Percentiles rank a stretch among this genome's conserved stretches.
Conservation (phyloP, 2,888 invertebrate genomes). For the Teleiodes luculella region DNA sequence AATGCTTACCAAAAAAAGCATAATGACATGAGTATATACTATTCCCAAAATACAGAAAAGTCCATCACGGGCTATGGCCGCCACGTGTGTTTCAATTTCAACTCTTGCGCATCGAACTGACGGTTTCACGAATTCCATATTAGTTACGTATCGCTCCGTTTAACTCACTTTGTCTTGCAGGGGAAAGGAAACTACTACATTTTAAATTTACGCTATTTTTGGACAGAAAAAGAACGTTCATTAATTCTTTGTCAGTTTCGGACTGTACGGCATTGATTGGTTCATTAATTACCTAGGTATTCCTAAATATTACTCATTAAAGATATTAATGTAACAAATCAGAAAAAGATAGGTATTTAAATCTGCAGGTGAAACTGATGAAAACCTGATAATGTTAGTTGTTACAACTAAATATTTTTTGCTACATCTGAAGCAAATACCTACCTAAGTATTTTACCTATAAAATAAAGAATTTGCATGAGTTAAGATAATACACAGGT, state of each 20-base stretch:
- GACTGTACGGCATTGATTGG: background rate
- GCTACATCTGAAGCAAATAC: no score
- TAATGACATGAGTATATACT: no score
- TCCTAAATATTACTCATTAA: no score
- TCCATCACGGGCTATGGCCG: background rate
- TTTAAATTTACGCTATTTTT: background rate
- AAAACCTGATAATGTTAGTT: no score
- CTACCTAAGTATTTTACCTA: no score
- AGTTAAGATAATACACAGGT: no score
- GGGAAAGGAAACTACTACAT: background rate
- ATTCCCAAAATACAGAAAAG: background rate
- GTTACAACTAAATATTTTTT: no score
- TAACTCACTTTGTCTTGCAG: slow-evolving; percentile 23
- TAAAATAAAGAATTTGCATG: no score
- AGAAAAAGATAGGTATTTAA: no score
- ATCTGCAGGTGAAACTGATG: no score
- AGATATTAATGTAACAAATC: no score
- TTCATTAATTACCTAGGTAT: background rate
- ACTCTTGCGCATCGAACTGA: slow-evolving; percentile 37
- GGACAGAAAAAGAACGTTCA: background rate
- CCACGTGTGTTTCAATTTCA: slow-evolving; percentile 3
- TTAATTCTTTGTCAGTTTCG: slow-evolving; percentile 1
- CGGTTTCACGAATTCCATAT: slow-evolving; percentile 51
- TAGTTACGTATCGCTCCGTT: slow-evolving; percentile 49
- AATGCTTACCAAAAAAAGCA: no score